Evolutionary conservation across 2,797 vertebrate genomes (phyloP).

Genomic region (Sardinella longiceps): DNA sequence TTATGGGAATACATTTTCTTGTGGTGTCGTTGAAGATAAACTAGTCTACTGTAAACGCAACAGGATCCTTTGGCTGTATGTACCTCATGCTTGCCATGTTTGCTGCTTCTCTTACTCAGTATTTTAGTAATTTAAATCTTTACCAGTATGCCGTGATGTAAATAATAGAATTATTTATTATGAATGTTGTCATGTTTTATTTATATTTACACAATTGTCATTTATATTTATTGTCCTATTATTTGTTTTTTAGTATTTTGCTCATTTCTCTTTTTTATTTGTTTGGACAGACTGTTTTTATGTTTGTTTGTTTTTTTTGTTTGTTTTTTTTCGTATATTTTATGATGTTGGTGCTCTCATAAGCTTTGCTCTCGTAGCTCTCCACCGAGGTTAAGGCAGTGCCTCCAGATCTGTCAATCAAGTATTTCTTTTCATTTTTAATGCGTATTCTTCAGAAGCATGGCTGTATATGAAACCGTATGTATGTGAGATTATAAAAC

Average conservation of each 20-base stretch:
- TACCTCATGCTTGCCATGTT: constrained; percentile 86
- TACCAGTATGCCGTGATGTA: constrained; percentile 90
- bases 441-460: neutral
- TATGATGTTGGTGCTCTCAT: constrained; percentile 72
- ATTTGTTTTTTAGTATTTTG: constrained; percentile 73
- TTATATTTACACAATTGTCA: constrained; percentile 87
- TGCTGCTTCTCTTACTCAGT: constrained; percentile 84
- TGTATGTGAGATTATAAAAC: neutral
- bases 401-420: neutral
- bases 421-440: neutral
- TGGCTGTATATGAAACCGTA: neutral
- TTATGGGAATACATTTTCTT: constrained; percentile 17
- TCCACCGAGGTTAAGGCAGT: neutral
- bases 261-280: constrained; percentile 72
- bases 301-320: constrained; percentile 65
- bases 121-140: constrained; percentile 83
- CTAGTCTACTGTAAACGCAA: constrained; percentile 82
- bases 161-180: constrained; percentile 95
- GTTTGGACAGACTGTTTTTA: constrained; percentile 68
- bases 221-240: constrained; percentile 88
- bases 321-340: constrained; percentile 55
- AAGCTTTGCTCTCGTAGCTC: constrained; percentile 59
- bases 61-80: constrained; percentile 81
- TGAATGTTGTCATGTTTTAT: constrained; percentile 87
- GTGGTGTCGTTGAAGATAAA: constrained; percentile 26